Evolutionary conservation across 1,140 invertebrate species (phyloP).

Genomic region (Stegodyphus dumicola): DNA sequence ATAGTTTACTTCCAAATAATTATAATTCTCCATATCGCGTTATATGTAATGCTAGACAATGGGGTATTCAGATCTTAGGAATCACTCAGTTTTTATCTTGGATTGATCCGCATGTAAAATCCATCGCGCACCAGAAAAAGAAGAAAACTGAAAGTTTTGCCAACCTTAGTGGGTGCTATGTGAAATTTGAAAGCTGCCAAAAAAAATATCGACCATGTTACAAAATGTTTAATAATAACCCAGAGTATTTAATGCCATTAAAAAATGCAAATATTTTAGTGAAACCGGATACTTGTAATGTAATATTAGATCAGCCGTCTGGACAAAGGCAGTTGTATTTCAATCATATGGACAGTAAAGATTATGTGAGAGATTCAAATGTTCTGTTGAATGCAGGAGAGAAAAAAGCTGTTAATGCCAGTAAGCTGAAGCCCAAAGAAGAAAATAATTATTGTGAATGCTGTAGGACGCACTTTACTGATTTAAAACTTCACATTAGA

Average conservation of each 20-base stretch:
- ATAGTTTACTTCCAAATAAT: conserved; percentile 1
- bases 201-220: conserved; percentile 50
- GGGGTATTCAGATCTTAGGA: conserved; percentile 20
- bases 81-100: conserved; percentile 26
- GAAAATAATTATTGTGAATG: conserved; percentile 55
- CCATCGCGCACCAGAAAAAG: background rate
- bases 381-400: background rate
- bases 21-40: conserved; percentile 1
- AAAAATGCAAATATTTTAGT: conserved; percentile 28
- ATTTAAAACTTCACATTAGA: conserved; percentile 48
- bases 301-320: conserved; percentile 31
- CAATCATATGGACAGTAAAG: conserved; percentile 18
- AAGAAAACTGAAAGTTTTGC: conserved; percentile 16
- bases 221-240: conserved; percentile 42
- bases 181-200: conserved; percentile 35
- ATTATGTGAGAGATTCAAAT: background rate
- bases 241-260: conserved; percentile 33
- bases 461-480: conserved; percentile 32
- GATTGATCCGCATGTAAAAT: conserved; percentile 22
- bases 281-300: conserved; percentile 26
- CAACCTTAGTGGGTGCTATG: conserved; percentile 30
- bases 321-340: conserved; percentile 2
- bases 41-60: conserved; percentile 19
- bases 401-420: conserved; percentile 3
- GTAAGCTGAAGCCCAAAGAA: conserved; percentile 38